Evolutionary conservation across 1,140 invertebrate species (phyloP), one percentile per base, ranked within the genome.

Genomic region (Arctopsyche grandis): DNA sequence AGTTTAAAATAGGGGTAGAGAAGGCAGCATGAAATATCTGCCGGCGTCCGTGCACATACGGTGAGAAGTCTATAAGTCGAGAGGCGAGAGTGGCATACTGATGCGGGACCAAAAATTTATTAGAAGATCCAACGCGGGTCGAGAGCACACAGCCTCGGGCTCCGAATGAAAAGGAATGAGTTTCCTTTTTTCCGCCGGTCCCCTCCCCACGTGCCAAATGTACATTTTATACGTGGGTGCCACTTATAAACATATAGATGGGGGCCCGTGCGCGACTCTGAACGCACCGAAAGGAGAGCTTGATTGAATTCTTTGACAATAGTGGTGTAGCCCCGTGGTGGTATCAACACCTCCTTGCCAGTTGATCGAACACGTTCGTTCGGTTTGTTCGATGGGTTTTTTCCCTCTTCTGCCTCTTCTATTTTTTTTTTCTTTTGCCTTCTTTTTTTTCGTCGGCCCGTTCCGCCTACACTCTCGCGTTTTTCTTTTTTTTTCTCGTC

Each of bases 81-180:
- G 56, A 43, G 46, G 19, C 78, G 29, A 48, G 80, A 60, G 75
- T 75, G 44, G 80, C 80, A 82, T 82, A 82, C 80, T 82, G 80
- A 82, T 82, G 78, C 58, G 78, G 58, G 58, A 69, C 80, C 75
- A 74, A 78, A 77, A 79, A 82, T 82, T 82, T 82, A 82, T 82
- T 82, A 82, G 69, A 66, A 60, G 66, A 48, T 79, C 77, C 74
- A 46, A 14, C 48, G 4, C 5, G 71, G 78, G 77, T 78, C 75
- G 74, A 82, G 56, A 75, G 71, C 60, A 79, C 77, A 78, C 73
- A 79, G 73, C 77, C 77, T 77, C 71, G 22, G 69, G 80, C 46
- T 14, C 38, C 71, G 69, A 78, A 81, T 78, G 69, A 81, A 78
- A 78, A 81, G 70, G 70, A 78, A 78, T 81, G 76, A 75, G 77